Evolutionary conservation across 1,140 invertebrate genomes (phyloP), one percentile per base, ranked within the genome.

Genomic region (Meteorus sp.): DNA sequence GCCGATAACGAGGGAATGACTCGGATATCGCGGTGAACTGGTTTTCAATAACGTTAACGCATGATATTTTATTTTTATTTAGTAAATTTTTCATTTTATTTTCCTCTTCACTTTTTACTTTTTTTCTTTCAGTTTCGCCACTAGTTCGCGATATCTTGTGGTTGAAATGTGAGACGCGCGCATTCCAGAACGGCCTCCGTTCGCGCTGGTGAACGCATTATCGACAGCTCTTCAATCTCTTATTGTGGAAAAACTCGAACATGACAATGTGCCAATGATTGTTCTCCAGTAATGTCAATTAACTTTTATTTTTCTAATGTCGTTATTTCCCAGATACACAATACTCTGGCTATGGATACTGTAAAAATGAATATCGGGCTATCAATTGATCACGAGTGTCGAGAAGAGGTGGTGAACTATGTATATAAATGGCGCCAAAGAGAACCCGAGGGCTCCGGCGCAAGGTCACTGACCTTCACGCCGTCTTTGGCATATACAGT

Each of bases 381-480:
- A n/a, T n/a, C n/a, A n/a, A n/a, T n/a, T n/a, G n/a, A n/a, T n/a
- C n/a, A n/a, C n/a, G n/a, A n/a, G n/a, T n/a, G n/a, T n/a, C n/a
- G n/a, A n/a, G n/a, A n/a, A n/a, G n/a, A n/a, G n/a, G n/a, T n/a
- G n/a, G n/a, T n/a, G n/a, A n/a, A n/a, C n/a, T n/a, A n/a, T n/a
- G n/a, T n/a, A n/a, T n/a, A n/a, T 39, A n/a, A 53, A 37, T 59
- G 57, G 57, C 57, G 57, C 57, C 57, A 59, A 59, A 53, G 48
- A 33, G 39, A 31, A 59, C 57, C 57, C 29, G 35, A 31, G 39
- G 57, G 57, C n/a, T 33, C 31, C 33, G 33, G 23, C 6, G 35
- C 35, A 45, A 59, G 57, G 57, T 59, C 54, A 59, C 35, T 39
- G 57, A 59, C 57, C 57, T 59, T 59, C n/a, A n/a, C n/a, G n/a